phyloP scores from a whole-genome alignment of 1,140 invertebrate genomes.

The Musca domestica region DNA sequence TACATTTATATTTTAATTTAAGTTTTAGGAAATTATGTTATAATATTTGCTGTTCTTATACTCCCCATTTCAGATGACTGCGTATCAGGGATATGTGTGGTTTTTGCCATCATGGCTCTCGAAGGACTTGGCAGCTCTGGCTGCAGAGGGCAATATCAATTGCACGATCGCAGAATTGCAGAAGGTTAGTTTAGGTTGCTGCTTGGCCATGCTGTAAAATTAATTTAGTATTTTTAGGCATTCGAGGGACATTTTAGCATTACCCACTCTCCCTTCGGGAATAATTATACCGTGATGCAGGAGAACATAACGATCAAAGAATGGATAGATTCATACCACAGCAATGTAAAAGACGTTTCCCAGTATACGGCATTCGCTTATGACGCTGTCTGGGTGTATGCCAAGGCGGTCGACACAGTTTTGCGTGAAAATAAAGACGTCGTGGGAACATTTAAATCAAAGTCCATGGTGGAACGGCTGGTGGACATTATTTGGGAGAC shows the following conservation, averaged over 20 bases:
- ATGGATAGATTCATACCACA: constrained; percentile 55
- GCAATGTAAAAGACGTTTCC: constrained; percentile 23
- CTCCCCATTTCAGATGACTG: constrained; percentile 63
- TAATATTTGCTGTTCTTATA: constrained; percentile 14
- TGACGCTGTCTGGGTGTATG: constrained; percentile 84
- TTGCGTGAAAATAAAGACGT: constrained; percentile 28
- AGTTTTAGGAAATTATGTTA: constrained; percentile 5
- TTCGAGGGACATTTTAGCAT: constrained; percentile 75
- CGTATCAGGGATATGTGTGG: constrained; percentile 74
- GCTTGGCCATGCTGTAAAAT: background rate
- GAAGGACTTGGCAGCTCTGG: constrained; percentile 58
- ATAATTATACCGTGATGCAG: constrained; percentile 63
- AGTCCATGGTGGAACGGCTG: constrained; percentile 54
- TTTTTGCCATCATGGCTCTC: constrained; percentile 76
- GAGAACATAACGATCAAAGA: constrained; percentile 62
- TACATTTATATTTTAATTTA: too few relatives aligned
- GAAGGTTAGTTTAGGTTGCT: constrained; percentile 27
- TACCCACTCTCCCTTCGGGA: constrained; percentile 67
- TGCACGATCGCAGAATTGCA: constrained; percentile 33
- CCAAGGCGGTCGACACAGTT: constrained; percentile 58
- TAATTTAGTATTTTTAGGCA: constrained; percentile 54
- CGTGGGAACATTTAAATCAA: constrained; percentile 49
- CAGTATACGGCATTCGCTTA: constrained; percentile 75
- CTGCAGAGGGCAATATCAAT: constrained; percentile 25
- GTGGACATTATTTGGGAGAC: constrained; percentile 60